Evolutionary conservation across 2,113 vertebrate species (phyloP), one percentile per base, ranked within the genome.

Genomic region (Sigmodon hispidus): DNA sequence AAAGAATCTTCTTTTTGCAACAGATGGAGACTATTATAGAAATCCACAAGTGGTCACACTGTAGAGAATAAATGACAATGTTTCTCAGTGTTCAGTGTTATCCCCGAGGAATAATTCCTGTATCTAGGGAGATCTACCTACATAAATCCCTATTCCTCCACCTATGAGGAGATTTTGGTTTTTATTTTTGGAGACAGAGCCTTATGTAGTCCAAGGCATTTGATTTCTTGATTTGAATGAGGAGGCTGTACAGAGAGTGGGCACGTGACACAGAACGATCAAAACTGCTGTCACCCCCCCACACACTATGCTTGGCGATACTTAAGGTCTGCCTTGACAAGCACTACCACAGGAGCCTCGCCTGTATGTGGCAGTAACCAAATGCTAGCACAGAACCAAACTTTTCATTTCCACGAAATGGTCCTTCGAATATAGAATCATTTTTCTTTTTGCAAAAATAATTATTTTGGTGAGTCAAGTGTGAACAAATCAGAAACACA

Each of bases 401-500:
- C 50, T 92, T 86, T 36, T 83, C 80, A 45, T 63, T 89, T 96
- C 31, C 45, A 76, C 91, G 52, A 40, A 91, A 73, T 5, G 2
- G 55, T 92, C 79, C 92, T 95, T 94, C n/a, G 96, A 31, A 52
- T 93, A 94, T 84, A 83, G 70, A 52, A 69, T 92, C 93, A 75
- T 31, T 83, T 69, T 70, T 70, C 19, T 65, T 65, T 67, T 67
- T 94, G 92, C 34, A 34, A 59, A 94, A 97, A 92, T 69, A 95
- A 96, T 97, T 97, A 96, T 97, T 97, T 98, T 95, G 95, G 92
- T 80, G 96, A 96, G 76, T 94, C 88, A 95, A 96, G 94, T 97
- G 97, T 91, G 95, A 97, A 97, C 97, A 97, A 97, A 98, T 95
- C 94, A 94, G 96, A 97, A 97, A 94, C 96, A 97, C 43, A 91